Evolutionary conservation across 2,888 invertebrate genomes (phyloP).

Genomic region (Petrolisthes cinctipes): DNA sequence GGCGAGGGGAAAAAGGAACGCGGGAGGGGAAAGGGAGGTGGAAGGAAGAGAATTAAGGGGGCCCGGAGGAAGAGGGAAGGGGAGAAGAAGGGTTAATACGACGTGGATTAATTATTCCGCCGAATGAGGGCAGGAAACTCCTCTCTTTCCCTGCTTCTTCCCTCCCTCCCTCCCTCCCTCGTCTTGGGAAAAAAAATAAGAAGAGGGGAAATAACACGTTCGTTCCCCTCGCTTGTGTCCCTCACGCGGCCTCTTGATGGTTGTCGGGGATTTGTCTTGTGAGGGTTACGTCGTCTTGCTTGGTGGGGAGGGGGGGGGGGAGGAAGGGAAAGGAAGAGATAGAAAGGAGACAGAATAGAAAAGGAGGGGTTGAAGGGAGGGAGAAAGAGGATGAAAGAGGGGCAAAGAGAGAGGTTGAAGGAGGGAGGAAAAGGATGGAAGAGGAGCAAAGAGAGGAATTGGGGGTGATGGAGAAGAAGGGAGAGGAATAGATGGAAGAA

Average conservation of each 20-base stretch:
- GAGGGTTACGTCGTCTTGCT: background rate
- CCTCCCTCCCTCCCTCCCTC: constrained; percentile 28
- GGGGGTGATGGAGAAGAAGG: background rate
- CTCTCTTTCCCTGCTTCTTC: constrained; percentile 18
- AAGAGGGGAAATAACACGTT: constrained; percentile 39
- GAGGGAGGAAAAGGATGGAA: background rate
- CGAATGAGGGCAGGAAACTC: constrained; percentile 46
- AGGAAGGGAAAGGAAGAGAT: background rate
- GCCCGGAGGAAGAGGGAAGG: background rate
- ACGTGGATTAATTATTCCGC: constrained; percentile 48
- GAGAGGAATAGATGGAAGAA: background rate
- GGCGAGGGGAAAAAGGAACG: constrained; percentile 15
- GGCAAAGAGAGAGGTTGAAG: background rate
- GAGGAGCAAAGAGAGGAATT: background rate
- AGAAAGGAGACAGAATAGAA: background rate
- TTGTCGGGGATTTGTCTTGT: constrained; percentile 44
- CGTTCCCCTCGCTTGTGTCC: constrained; percentile 39
- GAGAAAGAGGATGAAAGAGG: background rate
- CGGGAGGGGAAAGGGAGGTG: background rate
- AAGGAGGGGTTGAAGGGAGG: constrained; percentile 8
- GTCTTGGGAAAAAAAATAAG: constrained; percentile 19
- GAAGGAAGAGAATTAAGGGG: background rate
- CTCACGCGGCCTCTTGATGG: constrained; percentile 36
- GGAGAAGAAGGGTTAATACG: constrained; percentile 45
- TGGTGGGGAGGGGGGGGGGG: background rate